Conservation (phyloP, 2,888 invertebrate species). For the Calliphora vomitoria region DNA sequence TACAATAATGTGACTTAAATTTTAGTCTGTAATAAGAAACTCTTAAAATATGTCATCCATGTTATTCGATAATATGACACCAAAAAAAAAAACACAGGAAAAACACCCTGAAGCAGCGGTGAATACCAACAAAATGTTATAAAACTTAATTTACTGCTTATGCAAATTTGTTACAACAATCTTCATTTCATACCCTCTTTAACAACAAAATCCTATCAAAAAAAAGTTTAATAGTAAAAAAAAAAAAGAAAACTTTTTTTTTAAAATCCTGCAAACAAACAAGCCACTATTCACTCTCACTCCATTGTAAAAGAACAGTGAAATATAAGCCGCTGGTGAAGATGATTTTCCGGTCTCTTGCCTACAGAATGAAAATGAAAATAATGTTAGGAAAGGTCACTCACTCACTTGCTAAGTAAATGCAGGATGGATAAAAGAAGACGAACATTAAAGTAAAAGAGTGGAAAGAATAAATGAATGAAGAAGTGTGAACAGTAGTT, state of each 20-base stretch:
- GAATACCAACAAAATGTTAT: constrained; percentile 11
- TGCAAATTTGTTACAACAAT: constrained; percentile 54
- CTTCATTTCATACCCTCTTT: neutral
- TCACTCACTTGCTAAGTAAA: neutral
- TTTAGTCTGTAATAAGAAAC: neutral
- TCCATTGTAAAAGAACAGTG: neutral
- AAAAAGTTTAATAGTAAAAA: constrained; percentile 17
- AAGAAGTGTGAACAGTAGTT: too few relatives aligned
- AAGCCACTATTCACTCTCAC: constrained; percentile 1
- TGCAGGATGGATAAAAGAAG: neutral
- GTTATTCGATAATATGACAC: constrained; percentile 5
- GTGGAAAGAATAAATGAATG: too few relatives aligned
- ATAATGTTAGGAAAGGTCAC: constrained; percentile 12
- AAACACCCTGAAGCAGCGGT: neutral
- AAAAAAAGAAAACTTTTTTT: neutral
- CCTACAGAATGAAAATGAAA: constrained; percentile 43
- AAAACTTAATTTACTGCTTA: constrained; percentile 46
- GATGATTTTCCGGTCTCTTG: constrained; percentile 57
- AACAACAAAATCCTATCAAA: constrained; percentile 29
- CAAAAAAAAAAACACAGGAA: neutral
- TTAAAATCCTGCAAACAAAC: constrained; percentile 4
- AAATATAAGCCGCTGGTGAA: constrained; percentile 9
- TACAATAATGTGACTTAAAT: neutral
- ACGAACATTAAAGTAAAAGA: too few relatives aligned
- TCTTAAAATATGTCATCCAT: constrained; percentile 9